Conservation (phyloP, 1,140 invertebrate species). For the Magallana ariakensis region DNA sequence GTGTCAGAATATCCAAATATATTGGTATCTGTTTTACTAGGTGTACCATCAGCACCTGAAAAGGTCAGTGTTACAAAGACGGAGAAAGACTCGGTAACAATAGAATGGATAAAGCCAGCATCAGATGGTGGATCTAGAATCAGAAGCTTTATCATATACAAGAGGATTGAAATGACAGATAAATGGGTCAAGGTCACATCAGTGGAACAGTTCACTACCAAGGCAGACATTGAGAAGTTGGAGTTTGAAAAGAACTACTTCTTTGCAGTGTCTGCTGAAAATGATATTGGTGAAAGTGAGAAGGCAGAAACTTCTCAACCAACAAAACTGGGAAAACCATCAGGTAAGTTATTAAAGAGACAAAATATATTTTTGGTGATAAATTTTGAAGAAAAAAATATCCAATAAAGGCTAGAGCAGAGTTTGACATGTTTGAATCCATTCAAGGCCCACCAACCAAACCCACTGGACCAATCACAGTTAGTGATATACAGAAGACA, state of each 20-base stretch:
- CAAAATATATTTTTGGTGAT: too few species aligned
- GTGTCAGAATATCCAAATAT: too few species aligned
- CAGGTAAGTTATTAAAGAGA: slow-evolving; percentile 52
- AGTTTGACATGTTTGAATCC: background rate
- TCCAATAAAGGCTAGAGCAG: too few species aligned
- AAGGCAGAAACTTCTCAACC: slow-evolving; percentile 93
- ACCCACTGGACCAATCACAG: slow-evolving; percentile 94
- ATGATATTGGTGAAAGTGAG: slow-evolving; percentile 87
- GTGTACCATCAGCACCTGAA: slow-evolving; percentile 93
- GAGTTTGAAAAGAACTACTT: slow-evolving; percentile 93
- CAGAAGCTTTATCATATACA: slow-evolving; percentile 92
- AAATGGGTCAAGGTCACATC: slow-evolving; percentile 83
- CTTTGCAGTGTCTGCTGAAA: slow-evolving; percentile 93
- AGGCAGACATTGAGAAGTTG: slow-evolving; percentile 84
- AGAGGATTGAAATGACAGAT: slow-evolving; percentile 61
- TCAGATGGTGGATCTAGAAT: slow-evolving; percentile 88
- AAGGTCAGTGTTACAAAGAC: slow-evolving; percentile 78
- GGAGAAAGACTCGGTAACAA: slow-evolving; percentile 87
- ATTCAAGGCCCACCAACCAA: slow-evolving; percentile 84
- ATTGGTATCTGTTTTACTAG: slow-evolving; percentile 82
- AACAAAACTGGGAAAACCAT: slow-evolving; percentile 75
- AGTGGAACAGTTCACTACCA: slow-evolving; percentile 74
- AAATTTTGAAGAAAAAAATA: too few species aligned
- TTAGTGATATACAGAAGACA: slow-evolving; percentile 73
- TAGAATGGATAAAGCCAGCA: slow-evolving; percentile 93